Percentiles rank a stretch among this genome's conserved stretches.
Evolutionary conservation across 2,113 vertebrate genomes (phyloP).

Genomic region (western clawed frog (Xenopus tropicalis)): DNA sequence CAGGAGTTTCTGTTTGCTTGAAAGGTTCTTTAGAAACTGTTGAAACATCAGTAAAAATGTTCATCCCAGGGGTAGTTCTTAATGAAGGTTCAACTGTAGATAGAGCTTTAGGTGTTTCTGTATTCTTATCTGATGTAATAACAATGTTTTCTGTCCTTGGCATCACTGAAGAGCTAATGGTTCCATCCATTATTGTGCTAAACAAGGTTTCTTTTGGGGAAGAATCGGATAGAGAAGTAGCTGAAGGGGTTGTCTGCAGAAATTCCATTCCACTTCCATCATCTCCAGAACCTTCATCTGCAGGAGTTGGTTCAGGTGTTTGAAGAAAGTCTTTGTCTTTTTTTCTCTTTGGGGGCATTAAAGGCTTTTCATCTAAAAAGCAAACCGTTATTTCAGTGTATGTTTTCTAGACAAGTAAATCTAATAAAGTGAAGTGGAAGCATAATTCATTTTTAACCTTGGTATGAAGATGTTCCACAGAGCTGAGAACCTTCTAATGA

Average conservation of each 20-base stretch:
- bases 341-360: slow-evolving; percentile 24
- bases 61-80: slow-evolving; percentile 6
- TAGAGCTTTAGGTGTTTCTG: not conserved
- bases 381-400: not conserved
- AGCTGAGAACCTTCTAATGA: too few relatives aligned
- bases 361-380: slow-evolving; percentile 17
- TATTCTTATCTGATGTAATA: not conserved
- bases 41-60: not conserved
- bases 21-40: not conserved
- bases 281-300: slow-evolving; percentile 32
- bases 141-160: not conserved
- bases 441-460: too few relatives aligned
- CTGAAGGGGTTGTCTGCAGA: slow-evolving; percentile 1
- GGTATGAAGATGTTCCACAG: too few relatives aligned
- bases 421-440: too few relatives aligned
- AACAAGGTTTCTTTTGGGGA: not conserved
- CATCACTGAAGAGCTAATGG: not conserved
- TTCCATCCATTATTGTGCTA: not conserved
- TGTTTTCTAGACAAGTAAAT: too few relatives aligned
- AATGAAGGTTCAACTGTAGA: slow-evolving; percentile 7
- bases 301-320: slow-evolving; percentile 15
- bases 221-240: not conserved
- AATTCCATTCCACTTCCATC: slow-evolving; percentile 37
- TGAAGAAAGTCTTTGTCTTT: not conserved
- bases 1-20: not conserved